Conservation (phyloP, 2,888 invertebrate species). For the Erebia epiphron region DNA sequence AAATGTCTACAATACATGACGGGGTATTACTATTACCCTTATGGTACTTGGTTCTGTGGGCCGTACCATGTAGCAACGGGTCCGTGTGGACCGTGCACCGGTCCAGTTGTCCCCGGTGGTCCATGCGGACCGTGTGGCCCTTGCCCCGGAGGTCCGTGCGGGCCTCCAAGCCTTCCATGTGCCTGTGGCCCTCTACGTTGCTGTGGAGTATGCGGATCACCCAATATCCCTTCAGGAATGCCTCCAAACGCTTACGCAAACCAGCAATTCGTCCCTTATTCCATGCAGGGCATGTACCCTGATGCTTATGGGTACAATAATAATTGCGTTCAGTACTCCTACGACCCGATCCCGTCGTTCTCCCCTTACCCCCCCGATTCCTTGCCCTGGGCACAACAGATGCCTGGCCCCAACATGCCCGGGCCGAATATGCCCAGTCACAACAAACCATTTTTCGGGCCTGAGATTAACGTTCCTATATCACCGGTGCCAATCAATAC, state of each 20-base stretch:
- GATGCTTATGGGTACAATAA: slow-evolving; percentile 5
- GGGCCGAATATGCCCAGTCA: background rate
- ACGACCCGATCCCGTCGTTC: slow-evolving; percentile 1
- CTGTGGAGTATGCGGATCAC: slow-evolving; percentile 13
- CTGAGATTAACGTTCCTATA: slow-evolving; percentile 42
- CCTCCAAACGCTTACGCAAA: background rate
- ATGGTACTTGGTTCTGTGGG: slow-evolving; percentile 71
- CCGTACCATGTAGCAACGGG: slow-evolving; percentile 60
- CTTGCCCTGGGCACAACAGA: slow-evolving; percentile 2
- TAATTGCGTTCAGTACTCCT: slow-evolving; percentile 1
- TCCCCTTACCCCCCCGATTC: background rate
- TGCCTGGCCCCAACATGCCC: background rate
- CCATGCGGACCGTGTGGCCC: slow-evolving; percentile 42
- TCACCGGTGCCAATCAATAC: slow-evolving; percentile 30
- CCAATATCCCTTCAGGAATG: background rate
- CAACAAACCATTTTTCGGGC: slow-evolving; percentile 24
- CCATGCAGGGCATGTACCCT: slow-evolving; percentile 9
- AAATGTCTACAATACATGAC: slow-evolving; percentile 65
- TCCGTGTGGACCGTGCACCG: slow-evolving; percentile 41
- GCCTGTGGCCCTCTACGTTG: background rate
- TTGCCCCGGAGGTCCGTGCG: slow-evolving; percentile 41
- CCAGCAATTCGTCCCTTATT: background rate
- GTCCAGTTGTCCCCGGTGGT: slow-evolving; percentile 43
- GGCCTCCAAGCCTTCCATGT: slow-evolving; percentile 37
- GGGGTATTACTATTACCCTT: slow-evolving; percentile 71